A percentile compares a stretch with the other conserved stretches of the same genome.
Evolutionary conservation across 2,797 vertebrate genomes (phyloP).

Genomic region (Enteromius fasciolatus): DNA sequence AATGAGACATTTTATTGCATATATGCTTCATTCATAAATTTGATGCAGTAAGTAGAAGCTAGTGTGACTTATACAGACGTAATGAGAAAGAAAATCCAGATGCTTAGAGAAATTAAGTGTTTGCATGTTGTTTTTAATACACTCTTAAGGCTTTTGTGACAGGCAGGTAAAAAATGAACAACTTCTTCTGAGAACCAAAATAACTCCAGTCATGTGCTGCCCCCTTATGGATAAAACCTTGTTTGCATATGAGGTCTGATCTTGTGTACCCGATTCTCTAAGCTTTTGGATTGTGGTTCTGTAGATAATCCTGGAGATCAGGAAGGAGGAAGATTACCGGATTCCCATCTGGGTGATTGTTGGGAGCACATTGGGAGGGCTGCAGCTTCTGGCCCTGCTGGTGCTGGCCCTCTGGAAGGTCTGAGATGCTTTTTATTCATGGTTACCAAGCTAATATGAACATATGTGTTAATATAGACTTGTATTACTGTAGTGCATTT

Average conservation of each 20-base stretch:
- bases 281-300: slow-evolving; percentile 29
- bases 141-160: neutral
- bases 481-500: neutral
- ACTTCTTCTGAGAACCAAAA: neutral
- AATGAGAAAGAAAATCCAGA: neutral
- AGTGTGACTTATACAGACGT: no score
- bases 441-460: neutral
- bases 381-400: slow-evolving; percentile 88
- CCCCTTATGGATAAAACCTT: slow-evolving; percentile 65
- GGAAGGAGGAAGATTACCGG: slow-evolving; percentile 81
- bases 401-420: slow-evolving; percentile 93
- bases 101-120: neutral
- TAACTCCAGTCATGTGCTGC: slow-evolving; percentile 55
- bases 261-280: neutral
- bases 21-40: no score
- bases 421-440: neutral
- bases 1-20: neutral
- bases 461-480: neutral
- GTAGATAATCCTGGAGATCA: slow-evolving; percentile 87
- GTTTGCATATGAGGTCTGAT: neutral
- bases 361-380: slow-evolving; percentile 88
- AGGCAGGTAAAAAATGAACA: neutral
- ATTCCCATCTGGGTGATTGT: slow-evolving; percentile 91
- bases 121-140: neutral
- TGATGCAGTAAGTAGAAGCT: neutral